Conservation (phyloP, 2,888 invertebrate genomes). For the Acanthoscelides obtectus region DNA sequence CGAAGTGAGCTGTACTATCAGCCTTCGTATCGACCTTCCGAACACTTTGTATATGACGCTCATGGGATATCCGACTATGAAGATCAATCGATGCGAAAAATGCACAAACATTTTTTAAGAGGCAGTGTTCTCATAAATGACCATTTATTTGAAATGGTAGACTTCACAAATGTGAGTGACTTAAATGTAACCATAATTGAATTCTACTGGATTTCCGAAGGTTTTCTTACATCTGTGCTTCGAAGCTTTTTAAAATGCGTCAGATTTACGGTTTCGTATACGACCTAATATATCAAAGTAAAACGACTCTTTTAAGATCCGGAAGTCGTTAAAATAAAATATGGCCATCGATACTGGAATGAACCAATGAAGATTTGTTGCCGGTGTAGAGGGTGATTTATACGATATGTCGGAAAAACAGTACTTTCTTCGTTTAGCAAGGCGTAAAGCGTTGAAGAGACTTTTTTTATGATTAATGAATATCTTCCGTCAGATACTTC, state of each 20-base stretch:
- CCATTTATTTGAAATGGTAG: not conserved
- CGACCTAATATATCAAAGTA: not conserved
- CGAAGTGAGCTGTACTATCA: too few species aligned
- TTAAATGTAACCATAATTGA: not conserved
- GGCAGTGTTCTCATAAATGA: not conserved
- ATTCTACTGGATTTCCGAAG: not conserved
- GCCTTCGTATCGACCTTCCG: too few species aligned
- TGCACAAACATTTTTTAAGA: not conserved
- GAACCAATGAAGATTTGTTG: not conserved
- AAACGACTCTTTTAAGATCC: not conserved
- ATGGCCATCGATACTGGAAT: not conserved
- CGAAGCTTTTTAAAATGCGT: not conserved
- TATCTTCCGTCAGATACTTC: too few species aligned
- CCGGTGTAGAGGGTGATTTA: too few species aligned
- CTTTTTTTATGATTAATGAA: too few species aligned
- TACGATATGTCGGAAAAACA: too few species aligned
- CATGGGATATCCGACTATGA: too few species aligned
- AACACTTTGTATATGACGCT: too few species aligned
- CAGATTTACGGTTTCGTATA: not conserved
- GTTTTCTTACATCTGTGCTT: not conserved
- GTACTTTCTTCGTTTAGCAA: too few species aligned
- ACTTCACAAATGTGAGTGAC: not conserved
- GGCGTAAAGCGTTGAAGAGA: too few species aligned
- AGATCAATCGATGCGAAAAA: too few species aligned
- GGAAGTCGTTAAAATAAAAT: not conserved